Base-by-base conservation (phyloP, 2,888 invertebrate genomes). In the Clistopyga incitator region DNA sequence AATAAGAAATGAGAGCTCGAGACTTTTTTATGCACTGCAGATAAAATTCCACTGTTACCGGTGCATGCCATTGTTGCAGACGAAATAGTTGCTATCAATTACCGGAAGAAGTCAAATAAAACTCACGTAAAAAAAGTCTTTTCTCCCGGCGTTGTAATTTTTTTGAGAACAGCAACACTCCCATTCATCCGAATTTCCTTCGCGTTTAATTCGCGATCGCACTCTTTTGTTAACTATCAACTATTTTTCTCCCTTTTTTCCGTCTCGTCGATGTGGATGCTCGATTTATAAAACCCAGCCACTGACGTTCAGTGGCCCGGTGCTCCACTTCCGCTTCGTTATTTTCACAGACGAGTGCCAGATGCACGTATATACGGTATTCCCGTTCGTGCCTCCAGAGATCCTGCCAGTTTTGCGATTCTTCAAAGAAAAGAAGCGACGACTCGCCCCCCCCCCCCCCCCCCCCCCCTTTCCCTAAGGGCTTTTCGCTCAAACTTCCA, bases 321-420 rank as follows among this genome's bases (percentile, higher is more conserved):
- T 70, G 75, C 61, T 70, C 61, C 38, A 80, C 80, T 80, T 80
- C 75, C 80, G 75, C 45, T 75, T 75, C 80, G 80, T 80, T 80
- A 80, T 75, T 75, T 70, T 50, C 75, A 45, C 68, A 61, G 42
- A 80, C 80, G 68, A 80, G 59, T 59, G 68, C 64, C 68, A 68
- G 59, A 75, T 61, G 75, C 68, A 52, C 68, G 20, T 23, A 59
- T 70, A 23, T 50, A 87, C 85, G 84, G 81, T 84, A 82, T 84
- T 85, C 78, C 78, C 84, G 77, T 64, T 59, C 64, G 74, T 67
- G 71, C 61, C 59, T 70, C 71, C 54, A 78, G 47, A 78, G 56
- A 79, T 79, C 54, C 67, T 65, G 71, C 54, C 64, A 65, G 54
- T 78, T 81, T 64, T 25, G 64, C 76, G 70, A 75, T 81, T 76